Conservation (phyloP, 2,888 invertebrate genomes). For the Micoletzkya japonica region DNA sequence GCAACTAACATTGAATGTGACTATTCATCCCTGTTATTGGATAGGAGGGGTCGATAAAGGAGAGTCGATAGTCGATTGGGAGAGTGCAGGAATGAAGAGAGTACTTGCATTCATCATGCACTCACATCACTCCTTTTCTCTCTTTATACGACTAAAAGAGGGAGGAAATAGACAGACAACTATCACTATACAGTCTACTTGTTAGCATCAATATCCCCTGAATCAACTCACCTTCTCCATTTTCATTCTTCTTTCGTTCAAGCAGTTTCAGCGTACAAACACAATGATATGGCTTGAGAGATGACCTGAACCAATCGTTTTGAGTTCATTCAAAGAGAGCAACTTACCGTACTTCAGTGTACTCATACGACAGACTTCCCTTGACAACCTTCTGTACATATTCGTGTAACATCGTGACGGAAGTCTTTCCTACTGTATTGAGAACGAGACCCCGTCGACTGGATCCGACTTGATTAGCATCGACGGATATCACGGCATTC, state of each 20-base stretch:
- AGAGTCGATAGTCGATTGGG: no score
- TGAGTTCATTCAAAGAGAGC: no score
- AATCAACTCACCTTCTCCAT: background rate
- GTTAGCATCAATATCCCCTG: no score
- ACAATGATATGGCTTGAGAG: background rate
- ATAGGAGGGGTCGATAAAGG: no score
- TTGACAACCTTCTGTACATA: slow-evolving; percentile 1
- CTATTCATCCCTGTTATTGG: no score
- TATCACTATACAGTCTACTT: no score
- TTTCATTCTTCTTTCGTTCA: background rate
- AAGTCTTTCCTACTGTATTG: background rate
- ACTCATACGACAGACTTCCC: background rate
- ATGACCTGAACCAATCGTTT: background rate
- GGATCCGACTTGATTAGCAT: background rate
- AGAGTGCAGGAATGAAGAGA: no score
- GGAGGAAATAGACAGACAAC: no score
- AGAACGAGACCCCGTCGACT: background rate
- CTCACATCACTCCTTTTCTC: no score
- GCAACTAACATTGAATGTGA: no score
- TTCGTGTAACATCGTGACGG: background rate
- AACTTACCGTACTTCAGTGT: background rate
- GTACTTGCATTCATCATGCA: no score
- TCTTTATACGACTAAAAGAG: no score
- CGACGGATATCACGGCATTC: background rate
- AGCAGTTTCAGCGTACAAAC: background rate